phyloP scores from a whole-genome alignment of 2,113 vertebrate genomes.

The Paracanthobrama guichenoti region DNA sequence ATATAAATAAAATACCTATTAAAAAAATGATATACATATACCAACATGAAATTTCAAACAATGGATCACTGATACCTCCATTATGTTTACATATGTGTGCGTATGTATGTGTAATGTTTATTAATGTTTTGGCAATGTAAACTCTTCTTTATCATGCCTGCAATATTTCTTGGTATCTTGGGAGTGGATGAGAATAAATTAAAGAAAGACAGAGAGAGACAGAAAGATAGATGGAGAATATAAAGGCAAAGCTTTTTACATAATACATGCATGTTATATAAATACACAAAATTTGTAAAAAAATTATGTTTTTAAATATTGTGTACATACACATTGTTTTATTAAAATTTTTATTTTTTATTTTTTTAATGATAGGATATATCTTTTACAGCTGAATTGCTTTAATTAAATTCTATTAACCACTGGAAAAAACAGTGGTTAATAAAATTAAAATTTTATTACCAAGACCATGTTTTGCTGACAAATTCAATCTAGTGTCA shows the following conservation, averaged over 20 bases:
- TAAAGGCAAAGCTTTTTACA: background rate
- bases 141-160: background rate
- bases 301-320: background rate
- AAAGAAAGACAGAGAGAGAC: too few species aligned
- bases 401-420: background rate
- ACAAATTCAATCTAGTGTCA: background rate
- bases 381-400: background rate
- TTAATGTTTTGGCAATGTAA: constrained; percentile 3
- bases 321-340: background rate
- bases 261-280: background rate
- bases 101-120: background rate
- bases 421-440: too few species aligned
- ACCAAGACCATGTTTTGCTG: background rate
- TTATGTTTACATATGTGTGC: background rate
- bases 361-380: background rate
- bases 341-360: background rate
- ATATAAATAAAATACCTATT: background rate
- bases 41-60: background rate
- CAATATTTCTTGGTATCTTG: background rate
- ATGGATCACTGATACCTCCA: background rate
- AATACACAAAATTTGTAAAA: background rate
- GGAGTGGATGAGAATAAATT: background rate
- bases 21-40: background rate
- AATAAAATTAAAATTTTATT: too few species aligned
- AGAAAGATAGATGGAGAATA: background rate